phyloP scores from a whole-genome alignment of 2,113 vertebrate genomes.

The Anguilla rostrata region DNA sequence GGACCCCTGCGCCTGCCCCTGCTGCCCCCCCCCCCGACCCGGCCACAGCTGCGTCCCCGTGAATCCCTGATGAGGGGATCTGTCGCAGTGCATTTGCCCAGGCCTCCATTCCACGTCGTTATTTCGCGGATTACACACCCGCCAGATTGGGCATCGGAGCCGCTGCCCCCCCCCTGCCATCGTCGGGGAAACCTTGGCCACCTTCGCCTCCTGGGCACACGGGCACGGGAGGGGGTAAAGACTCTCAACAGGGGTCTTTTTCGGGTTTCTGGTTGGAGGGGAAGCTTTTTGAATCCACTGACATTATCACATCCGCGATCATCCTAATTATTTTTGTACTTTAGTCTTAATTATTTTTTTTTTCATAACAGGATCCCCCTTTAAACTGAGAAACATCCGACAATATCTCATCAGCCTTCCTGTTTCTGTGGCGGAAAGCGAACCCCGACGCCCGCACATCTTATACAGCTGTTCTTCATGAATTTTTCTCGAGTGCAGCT shows the following conservation, averaged over 20 bases:
- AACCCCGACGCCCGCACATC: conserved; percentile 41
- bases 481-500: conserved; percentile 69
- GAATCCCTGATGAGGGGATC: conserved; percentile 67
- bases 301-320: not conserved
- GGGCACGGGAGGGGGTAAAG: not conserved
- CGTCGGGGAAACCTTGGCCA: no score
- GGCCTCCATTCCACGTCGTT: conserved; percentile 64
- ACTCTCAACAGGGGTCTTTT: not conserved
- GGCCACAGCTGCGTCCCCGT: conserved; percentile 67
- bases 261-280: not conserved
- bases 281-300: not conserved
- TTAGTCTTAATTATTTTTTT: not conserved
- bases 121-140: conserved; percentile 46
- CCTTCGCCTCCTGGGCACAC: not conserved
- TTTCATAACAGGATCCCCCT: not conserved
- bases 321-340: not conserved
- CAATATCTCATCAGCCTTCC: conserved; percentile 42
- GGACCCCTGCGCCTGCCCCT: conserved; percentile 40
- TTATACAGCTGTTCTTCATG: conserved; percentile 73
- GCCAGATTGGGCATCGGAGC: not conserved
- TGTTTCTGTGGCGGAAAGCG: conserved; percentile 50
- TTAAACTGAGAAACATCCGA: conserved; percentile 46
- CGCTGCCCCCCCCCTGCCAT: not conserved
- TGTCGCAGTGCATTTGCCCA: conserved; percentile 64
- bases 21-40: conserved; percentile 49